Evolutionary conservation across 2,888 invertebrate species (phyloP).

Genomic region (Nomada flava): DNA sequence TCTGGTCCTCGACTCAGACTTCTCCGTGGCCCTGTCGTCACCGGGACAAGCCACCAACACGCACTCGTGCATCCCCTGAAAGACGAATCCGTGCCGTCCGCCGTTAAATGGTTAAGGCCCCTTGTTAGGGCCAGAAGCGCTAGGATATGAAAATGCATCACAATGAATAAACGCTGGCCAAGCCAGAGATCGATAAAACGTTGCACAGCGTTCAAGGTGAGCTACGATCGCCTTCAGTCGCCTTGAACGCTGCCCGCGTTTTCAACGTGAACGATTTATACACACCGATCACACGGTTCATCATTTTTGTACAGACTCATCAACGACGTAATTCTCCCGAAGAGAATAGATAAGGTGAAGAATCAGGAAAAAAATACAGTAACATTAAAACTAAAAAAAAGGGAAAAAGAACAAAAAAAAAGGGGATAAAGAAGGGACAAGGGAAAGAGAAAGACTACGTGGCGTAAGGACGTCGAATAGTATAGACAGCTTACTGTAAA

Average conservation of each 20-base stretch:
- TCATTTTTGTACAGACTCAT: conserved; percentile 73
- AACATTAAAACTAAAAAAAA: neutral
- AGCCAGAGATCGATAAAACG: conserved; percentile 41
- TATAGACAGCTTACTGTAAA: conserved; percentile 70
- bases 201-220: conserved; percentile 42
- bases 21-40: conserved; percentile 89
- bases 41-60: conserved; percentile 88
- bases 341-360: conserved; percentile 1
- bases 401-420: neutral
- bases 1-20: conserved; percentile 92
- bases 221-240: neutral
- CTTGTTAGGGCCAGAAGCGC: conserved; percentile 48
- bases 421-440: neutral
- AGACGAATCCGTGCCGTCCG: conserved; percentile 62
- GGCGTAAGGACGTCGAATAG: conserved; percentile 50
- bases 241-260: conserved; percentile 57
- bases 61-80: conserved; percentile 83
- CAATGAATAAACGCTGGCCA: conserved; percentile 48
- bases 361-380: neutral
- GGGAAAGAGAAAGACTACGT: conserved; percentile 7
- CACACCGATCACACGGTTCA: conserved; percentile 46
- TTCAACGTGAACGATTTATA: conserved; percentile 53
- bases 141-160: conserved; percentile 67
- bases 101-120: conserved; percentile 65
- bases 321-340: conserved; percentile 47